Evolutionary conservation across 2,113 vertebrate species (phyloP), one percentile per base, ranked within the genome.

Genomic region (Shinisaurus crocodilurus): DNA sequence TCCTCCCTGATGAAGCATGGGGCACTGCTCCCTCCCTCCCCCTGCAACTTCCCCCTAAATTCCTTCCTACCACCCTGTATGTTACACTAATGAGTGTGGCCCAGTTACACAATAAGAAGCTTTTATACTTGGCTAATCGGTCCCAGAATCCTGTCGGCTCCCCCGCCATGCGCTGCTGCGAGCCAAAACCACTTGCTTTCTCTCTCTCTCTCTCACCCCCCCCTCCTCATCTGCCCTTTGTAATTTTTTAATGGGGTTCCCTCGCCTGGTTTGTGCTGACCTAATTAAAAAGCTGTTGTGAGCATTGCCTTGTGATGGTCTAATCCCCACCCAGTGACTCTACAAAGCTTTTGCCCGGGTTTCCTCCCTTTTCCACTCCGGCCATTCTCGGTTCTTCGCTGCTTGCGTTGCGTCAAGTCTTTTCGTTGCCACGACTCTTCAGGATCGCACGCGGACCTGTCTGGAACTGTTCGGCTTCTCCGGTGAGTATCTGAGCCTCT

Each of bases 271-370:
- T 96, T 95, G 93, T 93, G 90, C 95, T 97, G 97, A 97, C 97
- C 98, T 98, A 97, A 95, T 96, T 95, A 94, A 92, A 98, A 97
- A 97, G 94, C 96, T 94, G 96, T 87, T 80, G 74, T 97, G 95
- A 96, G 96, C 98, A 97, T 98, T 98, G 98, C 97, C 97, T 96
- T 97, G 98, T 99, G 98, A 98, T 97, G 96, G 91, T 93, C 95
- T 99, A 98, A 99, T 98, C 98, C 97, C 91, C 90, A 94, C 95
- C 96, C 87, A 95, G 97, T 97, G 95, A 95, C 94, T 79, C 95
- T 98, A 97, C 98, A 98, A 98, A 98, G 95, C 96, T 96, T 93
- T 96, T 43, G 0, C 83, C 69, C 7, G 0, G 84, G 40, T 34
- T 88, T 85, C 91, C 89, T 82, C 2, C 6, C 89, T 67, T 85